These are phyloP conservation scores for Lophotis ruficrista DNA, from an alignment of 2,113 vertebrate genomes.

Conservation along the genomic window DNA sequence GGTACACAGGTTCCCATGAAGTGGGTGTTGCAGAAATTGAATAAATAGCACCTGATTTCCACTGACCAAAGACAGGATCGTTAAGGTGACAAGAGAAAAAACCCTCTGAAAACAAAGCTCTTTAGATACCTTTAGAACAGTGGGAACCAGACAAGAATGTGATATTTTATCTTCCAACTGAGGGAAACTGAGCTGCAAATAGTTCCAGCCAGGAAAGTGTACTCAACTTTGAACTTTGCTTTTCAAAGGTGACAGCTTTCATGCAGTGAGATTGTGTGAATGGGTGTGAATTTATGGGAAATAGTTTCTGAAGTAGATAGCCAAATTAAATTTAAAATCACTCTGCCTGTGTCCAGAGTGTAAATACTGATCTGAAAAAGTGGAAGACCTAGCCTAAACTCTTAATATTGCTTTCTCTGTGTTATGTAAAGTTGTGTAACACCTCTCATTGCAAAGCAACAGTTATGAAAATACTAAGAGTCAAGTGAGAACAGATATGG, in stretches of 20 bases:
- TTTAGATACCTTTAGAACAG: background rate
- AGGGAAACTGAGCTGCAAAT: background rate
- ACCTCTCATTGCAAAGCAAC: background rate
- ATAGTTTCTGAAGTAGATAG: background rate
- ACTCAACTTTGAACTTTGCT: conserved; percentile 17
- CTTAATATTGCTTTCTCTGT: background rate
- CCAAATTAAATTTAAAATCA: background rate
- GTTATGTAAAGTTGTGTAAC: background rate
- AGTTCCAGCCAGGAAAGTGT: background rate
- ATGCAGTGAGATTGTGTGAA: background rate
- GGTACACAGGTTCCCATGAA: conserved; percentile 33
- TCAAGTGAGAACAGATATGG: background rate
- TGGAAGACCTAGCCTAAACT: background rate
- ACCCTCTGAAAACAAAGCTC: background rate
- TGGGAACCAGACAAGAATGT: background rate
- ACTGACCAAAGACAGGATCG: background rate
- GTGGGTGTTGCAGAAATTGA: conserved; percentile 6
- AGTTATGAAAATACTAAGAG: background rate
- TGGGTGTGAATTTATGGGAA: conserved; percentile 15
- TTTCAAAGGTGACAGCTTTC: conserved; percentile 38
- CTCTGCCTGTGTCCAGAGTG: background rate
- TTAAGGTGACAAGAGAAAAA: background rate
- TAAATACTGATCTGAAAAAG: background rate
- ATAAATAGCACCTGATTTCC: conserved; percentile 45
- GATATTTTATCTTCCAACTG: background rate